Conservation (phyloP, 2,113 vertebrate genomes). For the Rhinopithecus roxellana region DNA sequence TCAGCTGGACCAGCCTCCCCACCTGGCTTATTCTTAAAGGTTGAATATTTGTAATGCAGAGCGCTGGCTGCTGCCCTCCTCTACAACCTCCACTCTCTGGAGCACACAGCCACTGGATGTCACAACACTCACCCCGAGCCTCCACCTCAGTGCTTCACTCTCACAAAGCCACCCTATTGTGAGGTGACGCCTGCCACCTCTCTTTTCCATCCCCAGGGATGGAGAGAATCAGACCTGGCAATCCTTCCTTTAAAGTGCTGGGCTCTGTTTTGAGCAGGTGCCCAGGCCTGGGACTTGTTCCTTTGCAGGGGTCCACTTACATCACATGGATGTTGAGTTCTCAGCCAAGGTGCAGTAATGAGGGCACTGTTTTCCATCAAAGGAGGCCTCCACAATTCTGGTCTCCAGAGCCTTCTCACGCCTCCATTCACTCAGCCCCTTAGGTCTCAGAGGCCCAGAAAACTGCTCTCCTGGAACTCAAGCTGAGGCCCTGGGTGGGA, state of each 20-base stretch:
- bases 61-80: not conserved
- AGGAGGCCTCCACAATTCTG: not conserved
- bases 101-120: not conserved
- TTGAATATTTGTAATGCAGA: not conserved
- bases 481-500: not conserved
- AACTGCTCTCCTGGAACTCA: not conserved
- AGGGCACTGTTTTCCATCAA: not conserved
- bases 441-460: not conserved
- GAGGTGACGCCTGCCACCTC: not conserved
- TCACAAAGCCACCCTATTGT: not conserved
- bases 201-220: not conserved
- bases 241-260: not conserved
- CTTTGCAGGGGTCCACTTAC: not conserved
- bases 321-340: not conserved
- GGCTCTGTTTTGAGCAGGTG: not conserved
- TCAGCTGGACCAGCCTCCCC: not conserved
- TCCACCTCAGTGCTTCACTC: not conserved
- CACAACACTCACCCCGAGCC: not conserved
- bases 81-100: not conserved
- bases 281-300: not conserved
- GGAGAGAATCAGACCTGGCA: not conserved
- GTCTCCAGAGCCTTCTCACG: not conserved
- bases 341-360: not conserved
- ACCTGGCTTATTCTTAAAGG: not conserved
- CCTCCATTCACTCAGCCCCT: not conserved